A percentile compares a stretch with the other conserved stretches of the same genome.
Conservation (phyloP, 2,888 invertebrate species). For the Oligia fasciuncula region DNA sequence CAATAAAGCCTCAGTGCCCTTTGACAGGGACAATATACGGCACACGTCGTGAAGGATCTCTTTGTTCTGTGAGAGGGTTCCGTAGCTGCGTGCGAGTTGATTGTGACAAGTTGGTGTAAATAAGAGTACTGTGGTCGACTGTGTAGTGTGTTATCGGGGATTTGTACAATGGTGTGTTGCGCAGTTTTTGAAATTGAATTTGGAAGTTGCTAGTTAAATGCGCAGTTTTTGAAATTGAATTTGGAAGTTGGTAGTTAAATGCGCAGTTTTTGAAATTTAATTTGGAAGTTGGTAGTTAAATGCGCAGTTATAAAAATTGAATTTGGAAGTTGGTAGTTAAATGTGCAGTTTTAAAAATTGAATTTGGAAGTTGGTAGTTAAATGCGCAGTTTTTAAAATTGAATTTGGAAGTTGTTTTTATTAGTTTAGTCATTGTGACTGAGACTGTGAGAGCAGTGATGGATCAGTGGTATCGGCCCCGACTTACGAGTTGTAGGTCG, state of each 20-base stretch:
- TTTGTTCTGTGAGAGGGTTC: slow-evolving; percentile 72
- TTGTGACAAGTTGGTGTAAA: slow-evolving; percentile 47
- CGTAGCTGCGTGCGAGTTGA: slow-evolving; percentile 52
- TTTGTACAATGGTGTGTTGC: not conserved
- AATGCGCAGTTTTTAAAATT: too few relatives aligned
- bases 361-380: too few relatives aligned
- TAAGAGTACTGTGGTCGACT: slow-evolving; percentile 31
- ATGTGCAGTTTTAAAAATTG: too few relatives aligned
- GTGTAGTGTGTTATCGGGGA: slow-evolving; percentile 7
- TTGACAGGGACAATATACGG: slow-evolving; percentile 78
- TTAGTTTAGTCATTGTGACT: not conserved
- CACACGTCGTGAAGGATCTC: slow-evolving; percentile 73
- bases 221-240: not conserved
- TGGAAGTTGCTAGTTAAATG: too few relatives aligned
- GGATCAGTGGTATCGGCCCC: too few relatives aligned
- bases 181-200: slow-evolving; percentile 15
- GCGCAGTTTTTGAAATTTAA: slow-evolving; percentile 15
- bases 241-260: not conserved
- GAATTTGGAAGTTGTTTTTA: not conserved
- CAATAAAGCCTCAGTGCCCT: slow-evolving; percentile 78
- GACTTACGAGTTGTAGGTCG: too few relatives aligned
- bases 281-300: too few relatives aligned
- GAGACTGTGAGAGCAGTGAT: too few relatives aligned
- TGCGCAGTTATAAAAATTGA: slow-evolving; percentile 12
- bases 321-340: too few relatives aligned